Conservation (phyloP, 2,797 vertebrate genomes). For the Iguana delicatissima region DNA sequence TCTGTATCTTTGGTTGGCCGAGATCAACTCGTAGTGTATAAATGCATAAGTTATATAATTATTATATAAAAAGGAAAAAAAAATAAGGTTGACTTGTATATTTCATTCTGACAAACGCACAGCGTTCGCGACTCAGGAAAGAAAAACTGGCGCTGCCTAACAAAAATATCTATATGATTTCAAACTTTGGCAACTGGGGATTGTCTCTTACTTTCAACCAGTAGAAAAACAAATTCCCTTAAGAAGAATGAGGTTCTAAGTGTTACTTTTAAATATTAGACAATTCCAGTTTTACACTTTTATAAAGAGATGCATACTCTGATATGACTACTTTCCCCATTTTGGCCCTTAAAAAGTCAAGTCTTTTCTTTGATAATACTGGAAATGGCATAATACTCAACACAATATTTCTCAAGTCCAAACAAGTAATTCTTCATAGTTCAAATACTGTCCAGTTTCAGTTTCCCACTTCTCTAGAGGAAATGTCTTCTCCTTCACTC, state of each 20-base stretch:
- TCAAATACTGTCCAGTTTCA: constrained; percentile 58
- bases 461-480: constrained; percentile 62
- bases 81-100: constrained; percentile 87
- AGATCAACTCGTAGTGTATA: constrained; percentile 97
- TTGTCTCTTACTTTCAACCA: constrained; percentile 65
- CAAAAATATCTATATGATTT: constrained; percentile 74
- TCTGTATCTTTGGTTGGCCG: constrained; percentile 89
- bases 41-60: constrained; percentile 97
- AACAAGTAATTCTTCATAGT: constrained; percentile 64
- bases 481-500: constrained; percentile 49
- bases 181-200: constrained; percentile 57
- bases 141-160: constrained; percentile 82
- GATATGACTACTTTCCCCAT: constrained; percentile 61
- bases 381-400: constrained; percentile 73
- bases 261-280: constrained; percentile 81
- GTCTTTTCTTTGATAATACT: constrained; percentile 71
- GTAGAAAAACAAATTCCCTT: constrained; percentile 71
- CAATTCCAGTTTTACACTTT: constrained; percentile 86
- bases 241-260: constrained; percentile 78
- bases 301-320: constrained; percentile 78
- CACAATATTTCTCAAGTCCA: constrained; percentile 57
- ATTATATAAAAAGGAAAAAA: constrained; percentile 87
- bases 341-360: constrained; percentile 49
- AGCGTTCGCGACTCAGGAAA: constrained; percentile 91
- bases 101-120: constrained; percentile 93